Percentiles rank a stretch among this genome's conserved stretches.
These are phyloP conservation scores for Sipha maydis DNA, from an alignment of 2,888 invertebrate genomes.

Conservation along the genomic window DNA sequence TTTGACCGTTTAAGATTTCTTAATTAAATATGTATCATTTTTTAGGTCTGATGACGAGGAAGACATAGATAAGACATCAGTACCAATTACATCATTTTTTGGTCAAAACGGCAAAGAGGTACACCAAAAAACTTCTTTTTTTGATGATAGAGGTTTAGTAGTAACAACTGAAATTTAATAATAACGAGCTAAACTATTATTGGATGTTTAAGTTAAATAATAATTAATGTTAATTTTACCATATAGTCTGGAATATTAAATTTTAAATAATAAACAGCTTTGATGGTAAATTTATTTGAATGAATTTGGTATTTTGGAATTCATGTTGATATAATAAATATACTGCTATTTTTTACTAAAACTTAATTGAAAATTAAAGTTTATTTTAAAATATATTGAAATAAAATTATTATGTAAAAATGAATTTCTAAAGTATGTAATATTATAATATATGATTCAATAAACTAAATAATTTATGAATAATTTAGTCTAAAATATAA, in stretches of 20 bases:
- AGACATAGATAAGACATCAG: conserved; percentile 67
- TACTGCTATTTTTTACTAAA: neutral
- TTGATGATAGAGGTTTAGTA: conserved; percentile 47
- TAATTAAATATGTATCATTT: conserved; percentile 3
- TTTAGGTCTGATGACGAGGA: conserved; percentile 70
- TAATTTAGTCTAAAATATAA: too few species aligned
- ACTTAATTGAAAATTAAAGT: neutral
- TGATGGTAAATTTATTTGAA: neutral
- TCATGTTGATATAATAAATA: neutral
- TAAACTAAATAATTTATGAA: too few species aligned
- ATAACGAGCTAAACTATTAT: neutral
- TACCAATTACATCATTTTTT: conserved; percentile 69
- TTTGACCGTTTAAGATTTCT: neutral
- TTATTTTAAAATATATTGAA: neutral
- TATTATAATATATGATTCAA: too few species aligned
- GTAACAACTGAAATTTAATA: conserved; percentile 40
- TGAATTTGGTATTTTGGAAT: too few species aligned
- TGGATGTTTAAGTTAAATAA: neutral
- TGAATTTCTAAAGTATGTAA: too few species aligned
- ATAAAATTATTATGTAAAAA: too few species aligned
- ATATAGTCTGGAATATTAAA: too few species aligned
- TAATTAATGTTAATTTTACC: neutral
- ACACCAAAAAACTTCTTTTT: conserved; percentile 49
- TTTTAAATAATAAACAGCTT: neutral
- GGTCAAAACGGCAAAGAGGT: conserved; percentile 34